Evolutionary conservation across 1,140 invertebrate genomes (phyloP).

Genomic region (Dendrolimus kikuchii): DNA sequence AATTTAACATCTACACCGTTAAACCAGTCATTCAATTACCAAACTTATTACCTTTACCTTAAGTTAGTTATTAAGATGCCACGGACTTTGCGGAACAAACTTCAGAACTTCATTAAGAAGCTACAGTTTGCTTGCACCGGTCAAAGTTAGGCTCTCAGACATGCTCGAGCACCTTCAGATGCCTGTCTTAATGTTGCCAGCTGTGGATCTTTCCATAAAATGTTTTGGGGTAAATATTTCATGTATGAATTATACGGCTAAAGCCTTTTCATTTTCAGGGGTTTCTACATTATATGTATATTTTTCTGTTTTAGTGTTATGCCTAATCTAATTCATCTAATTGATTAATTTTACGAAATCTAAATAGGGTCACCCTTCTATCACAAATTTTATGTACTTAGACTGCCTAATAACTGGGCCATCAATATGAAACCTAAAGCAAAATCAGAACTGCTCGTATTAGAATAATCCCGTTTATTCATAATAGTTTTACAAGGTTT

Average conservation of each 20-base stretch:
- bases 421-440: no score
- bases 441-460: no score
- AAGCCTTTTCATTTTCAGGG: no score
- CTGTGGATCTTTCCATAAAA: constrained; percentile 18
- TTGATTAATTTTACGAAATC: no score
- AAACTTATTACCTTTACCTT: constrained; percentile 21
- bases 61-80: constrained; percentile 17
- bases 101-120: constrained; percentile 54
- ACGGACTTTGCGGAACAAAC: constrained; percentile 17
- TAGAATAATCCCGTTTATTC: no score
- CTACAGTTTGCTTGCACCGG: constrained; percentile 35
- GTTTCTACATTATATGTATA: no score
- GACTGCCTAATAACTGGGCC: no score
- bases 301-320: no score
- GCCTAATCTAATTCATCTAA: no score
- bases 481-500: no score
- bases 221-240: constrained; percentile 19
- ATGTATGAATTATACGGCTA: neutral
- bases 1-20: constrained; percentile 13
- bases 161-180: constrained; percentile 25
- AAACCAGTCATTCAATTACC: constrained; percentile 14
- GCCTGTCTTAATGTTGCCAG: constrained; percentile 20
- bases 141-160: constrained; percentile 40
- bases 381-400: no score
- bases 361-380: no score